phyloP scores from a whole-genome alignment of 2,888 invertebrate species.

The Netelia virgata region DNA sequence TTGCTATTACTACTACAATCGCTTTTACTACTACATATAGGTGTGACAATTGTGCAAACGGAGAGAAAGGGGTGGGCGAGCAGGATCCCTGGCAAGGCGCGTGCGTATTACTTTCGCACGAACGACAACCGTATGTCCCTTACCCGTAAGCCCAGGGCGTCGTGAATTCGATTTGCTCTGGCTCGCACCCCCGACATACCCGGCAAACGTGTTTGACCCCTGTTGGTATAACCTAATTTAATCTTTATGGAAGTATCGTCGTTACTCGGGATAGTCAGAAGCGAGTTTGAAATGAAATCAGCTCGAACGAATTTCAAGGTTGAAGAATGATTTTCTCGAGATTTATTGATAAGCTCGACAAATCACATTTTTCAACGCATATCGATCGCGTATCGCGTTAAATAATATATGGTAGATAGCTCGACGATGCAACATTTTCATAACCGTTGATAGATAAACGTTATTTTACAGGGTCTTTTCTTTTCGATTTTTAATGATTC shows the following conservation, averaged over 20 bases:
- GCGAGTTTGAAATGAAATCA: no score
- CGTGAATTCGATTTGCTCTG: conserved; percentile 22
- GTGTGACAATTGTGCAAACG: not conserved
- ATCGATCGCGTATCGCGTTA: no score
- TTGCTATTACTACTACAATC: not conserved
- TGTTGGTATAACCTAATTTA: not conserved
- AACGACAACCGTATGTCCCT: conserved; percentile 4
- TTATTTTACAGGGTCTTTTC: no score
- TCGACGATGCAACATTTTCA: no score
- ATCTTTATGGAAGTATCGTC: not conserved
- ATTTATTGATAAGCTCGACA: no score
- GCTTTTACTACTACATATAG: not conserved
- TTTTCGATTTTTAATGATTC: no score
- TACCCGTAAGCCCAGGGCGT: conserved; percentile 4
- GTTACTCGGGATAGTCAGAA: no score
- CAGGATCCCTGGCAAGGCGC: conserved; percentile 59
- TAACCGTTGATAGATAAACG: no score
- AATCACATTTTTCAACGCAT: no score
- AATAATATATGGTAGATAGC: no score
- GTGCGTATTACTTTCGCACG: conserved; percentile 70
- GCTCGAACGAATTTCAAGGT: no score
- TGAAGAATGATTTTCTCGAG: no score
- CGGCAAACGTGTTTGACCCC: conserved; percentile 7
- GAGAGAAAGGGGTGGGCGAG: not conserved
- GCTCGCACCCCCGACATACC: not conserved